Conservation (phyloP, 2,888 invertebrate species). For the Xanthia togata region DNA sequence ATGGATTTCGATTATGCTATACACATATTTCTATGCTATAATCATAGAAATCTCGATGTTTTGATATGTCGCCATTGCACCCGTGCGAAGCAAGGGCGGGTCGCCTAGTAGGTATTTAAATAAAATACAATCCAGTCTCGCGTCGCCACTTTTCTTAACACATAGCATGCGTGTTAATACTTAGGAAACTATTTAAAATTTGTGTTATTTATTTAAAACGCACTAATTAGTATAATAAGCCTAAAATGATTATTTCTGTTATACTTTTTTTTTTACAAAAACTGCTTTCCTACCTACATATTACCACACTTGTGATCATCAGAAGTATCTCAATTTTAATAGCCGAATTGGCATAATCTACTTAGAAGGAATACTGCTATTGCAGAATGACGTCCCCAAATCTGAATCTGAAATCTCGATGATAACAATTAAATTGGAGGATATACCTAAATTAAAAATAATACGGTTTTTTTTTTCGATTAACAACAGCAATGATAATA, state of each 20-base stretch:
- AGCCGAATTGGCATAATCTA: background rate
- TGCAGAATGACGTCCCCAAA: slow-evolving; percentile 18
- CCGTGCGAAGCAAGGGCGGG: background rate
- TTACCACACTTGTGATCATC: slow-evolving; percentile 9
- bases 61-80: background rate
- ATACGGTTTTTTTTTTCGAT: background rate
- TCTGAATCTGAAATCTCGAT: slow-evolving; percentile 10
- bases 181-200: slow-evolving; percentile 23
- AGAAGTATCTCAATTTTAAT: slow-evolving; percentile 6
- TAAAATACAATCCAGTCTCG: background rate
- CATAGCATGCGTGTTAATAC: slow-evolving; percentile 44
- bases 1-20: background rate
- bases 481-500: slow-evolving; percentile 11
- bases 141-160: slow-evolving; percentile 21
- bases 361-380: background rate
- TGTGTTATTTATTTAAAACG: slow-evolving; percentile 14
- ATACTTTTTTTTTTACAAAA: background rate
- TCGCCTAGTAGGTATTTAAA: background rate
- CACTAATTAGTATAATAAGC: slow-evolving; percentile 44
- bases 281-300: slow-evolving; percentile 4
- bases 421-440: background rate
- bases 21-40: slow-evolving; percentile 16
- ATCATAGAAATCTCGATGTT: slow-evolving; percentile 15
- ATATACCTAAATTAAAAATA: background rate
- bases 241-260: slow-evolving; percentile 35